Conservation (phyloP, 1,140 invertebrate species). For the Trichomalopsis sarcophagae region DNA sequence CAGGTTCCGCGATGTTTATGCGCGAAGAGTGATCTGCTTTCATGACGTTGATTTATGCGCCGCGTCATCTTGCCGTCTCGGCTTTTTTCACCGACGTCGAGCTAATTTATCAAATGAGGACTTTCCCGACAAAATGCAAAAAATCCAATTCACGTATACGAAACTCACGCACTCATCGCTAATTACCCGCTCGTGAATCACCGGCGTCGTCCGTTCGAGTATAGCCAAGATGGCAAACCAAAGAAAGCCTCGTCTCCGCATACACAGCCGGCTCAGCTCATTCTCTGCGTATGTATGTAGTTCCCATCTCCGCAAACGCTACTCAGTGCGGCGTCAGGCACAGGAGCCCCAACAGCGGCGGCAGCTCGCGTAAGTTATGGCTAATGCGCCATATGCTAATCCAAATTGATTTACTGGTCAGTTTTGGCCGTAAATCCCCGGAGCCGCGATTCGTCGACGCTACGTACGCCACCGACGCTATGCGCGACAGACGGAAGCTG, state of each 20-base stretch:
- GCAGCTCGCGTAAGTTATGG: slow-evolving; percentile 62
- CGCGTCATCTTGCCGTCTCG: no score
- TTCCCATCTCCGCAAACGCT: background rate
- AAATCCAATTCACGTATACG: no score
- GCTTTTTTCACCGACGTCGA: no score
- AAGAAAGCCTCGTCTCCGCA: background rate
- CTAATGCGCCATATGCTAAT: slow-evolving; percentile 70
- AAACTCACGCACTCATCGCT: background rate
- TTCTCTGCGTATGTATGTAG: background rate
- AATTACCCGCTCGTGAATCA: slow-evolving; percentile 48
- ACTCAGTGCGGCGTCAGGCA: background rate
- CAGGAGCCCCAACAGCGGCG: slow-evolving; percentile 6
- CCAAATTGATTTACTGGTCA: slow-evolving; percentile 69
- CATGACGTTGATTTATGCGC: no score
- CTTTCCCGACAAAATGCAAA: no score
- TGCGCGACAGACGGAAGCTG: slow-evolving; percentile 39
- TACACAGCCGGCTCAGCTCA: background rate
- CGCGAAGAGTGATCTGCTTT: background rate
- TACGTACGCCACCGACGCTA: background rate
- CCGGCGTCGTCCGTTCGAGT: background rate
- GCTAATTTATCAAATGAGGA: no score
- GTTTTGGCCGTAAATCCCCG: slow-evolving; percentile 63
- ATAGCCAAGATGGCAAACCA: background rate
- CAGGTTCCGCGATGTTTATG: background rate
- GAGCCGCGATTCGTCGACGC: slow-evolving; percentile 57